Percentiles rank a stretch among this genome's conserved stretches.
Evolutionary conservation across 2,888 invertebrate species (phyloP).

Genomic region (Cheilosia vernalis): DNA sequence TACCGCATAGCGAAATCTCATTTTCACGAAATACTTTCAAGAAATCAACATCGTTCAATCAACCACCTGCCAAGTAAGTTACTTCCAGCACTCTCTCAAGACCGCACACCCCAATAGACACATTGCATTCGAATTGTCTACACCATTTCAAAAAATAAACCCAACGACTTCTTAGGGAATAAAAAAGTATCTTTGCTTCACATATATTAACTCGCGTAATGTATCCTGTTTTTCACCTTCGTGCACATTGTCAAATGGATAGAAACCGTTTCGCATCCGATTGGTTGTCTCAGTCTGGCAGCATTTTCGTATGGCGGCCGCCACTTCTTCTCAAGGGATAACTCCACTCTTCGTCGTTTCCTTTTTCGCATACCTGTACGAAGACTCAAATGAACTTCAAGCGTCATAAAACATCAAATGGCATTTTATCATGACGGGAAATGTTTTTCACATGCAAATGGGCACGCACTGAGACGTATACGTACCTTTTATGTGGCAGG

Average conservation of each 20-base stretch:
- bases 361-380: background rate
- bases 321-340: conserved; percentile 27
- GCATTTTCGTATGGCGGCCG: background rate
- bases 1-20: background rate
- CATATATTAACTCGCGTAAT: conserved; percentile 42
- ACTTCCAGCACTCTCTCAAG: conserved; percentile 3
- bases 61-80: conserved; percentile 11
- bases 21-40: background rate
- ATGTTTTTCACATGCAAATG: conserved; percentile 74
- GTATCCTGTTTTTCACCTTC: conserved; percentile 52
- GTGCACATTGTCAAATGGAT: conserved; percentile 71
- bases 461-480: conserved; percentile 72
- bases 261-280: conserved; percentile 59
- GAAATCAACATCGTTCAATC: conserved; percentile 7
- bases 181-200: conserved; percentile 27
- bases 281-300: conserved; percentile 31
- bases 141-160: conserved; percentile 4
- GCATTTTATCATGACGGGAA: conserved; percentile 71
- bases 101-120: conserved; percentile 4
- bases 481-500: conserved; percentile 66
- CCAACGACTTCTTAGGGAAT: conserved; percentile 7
- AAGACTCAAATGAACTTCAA: conserved; percentile 59
- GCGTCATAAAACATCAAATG: conserved; percentile 74
- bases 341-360: conserved; percentile 35
- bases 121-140: background rate